Percentiles rank a stretch among this genome's conserved stretches.
Evolutionary conservation across 2,888 invertebrate genomes (phyloP).

Genomic region (Ariolimax columbianus): DNA sequence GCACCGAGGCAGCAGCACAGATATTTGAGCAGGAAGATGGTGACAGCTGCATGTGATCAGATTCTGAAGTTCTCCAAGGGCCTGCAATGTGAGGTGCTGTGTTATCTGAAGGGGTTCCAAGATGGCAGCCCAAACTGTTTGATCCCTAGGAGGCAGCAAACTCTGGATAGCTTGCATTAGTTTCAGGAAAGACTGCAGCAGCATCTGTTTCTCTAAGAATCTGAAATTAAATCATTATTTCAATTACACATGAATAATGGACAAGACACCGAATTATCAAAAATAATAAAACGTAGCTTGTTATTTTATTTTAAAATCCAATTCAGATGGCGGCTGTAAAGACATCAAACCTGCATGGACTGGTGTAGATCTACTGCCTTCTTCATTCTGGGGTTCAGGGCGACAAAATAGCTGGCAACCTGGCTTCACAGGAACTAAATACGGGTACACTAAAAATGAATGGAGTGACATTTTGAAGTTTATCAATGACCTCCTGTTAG

Average conservation of each 20-base stretch:
- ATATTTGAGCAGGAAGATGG: conserved; percentile 15
- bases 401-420: too few relatives aligned
- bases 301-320: too few relatives aligned
- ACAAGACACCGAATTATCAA: background rate
- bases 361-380: too few relatives aligned
- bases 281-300: too few relatives aligned
- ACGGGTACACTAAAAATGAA: too few relatives aligned
- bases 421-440: too few relatives aligned
- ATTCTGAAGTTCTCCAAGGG: conserved; percentile 19
- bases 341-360: too few relatives aligned
- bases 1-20: conserved; percentile 34
- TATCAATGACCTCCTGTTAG: too few relatives aligned
- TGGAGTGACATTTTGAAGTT: too few relatives aligned
- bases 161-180: conserved; percentile 38
- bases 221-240: conserved; percentile 28
- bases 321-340: too few relatives aligned
- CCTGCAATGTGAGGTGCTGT: background rate
- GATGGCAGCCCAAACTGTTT: conserved; percentile 24
- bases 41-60: background rate
- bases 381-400: too few relatives aligned
- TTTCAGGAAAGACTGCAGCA: conserved; percentile 46
- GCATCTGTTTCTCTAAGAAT: conserved; percentile 44
- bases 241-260: background rate
- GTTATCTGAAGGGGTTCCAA: background rate
- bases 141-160: conserved; percentile 28